A percentile compares a stretch with the other conserved stretches of the same genome.
Evolutionary conservation across 2,888 invertebrate genomes (phyloP).

Genomic region (Drosophila anomalata): DNA sequence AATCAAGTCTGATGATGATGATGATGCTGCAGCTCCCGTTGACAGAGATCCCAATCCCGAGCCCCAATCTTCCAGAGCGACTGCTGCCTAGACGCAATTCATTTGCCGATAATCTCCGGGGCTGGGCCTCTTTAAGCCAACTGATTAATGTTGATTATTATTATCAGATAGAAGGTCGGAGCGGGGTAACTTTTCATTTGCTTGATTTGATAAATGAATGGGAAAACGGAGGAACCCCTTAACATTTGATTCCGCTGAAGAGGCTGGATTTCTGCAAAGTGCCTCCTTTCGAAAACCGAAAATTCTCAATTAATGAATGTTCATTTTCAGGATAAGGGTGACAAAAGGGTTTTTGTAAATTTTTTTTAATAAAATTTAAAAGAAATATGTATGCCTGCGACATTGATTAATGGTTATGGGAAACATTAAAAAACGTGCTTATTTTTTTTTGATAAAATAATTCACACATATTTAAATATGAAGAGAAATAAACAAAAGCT

Average conservation of each 20-base stretch:
- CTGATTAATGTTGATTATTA: slow-evolving; percentile 77
- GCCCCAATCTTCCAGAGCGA: slow-evolving; percentile 8
- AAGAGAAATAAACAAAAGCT: neutral
- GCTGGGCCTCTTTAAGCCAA: slow-evolving; percentile 47
- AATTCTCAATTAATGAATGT: slow-evolving; percentile 46
- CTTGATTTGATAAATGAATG: slow-evolving; percentile 38
- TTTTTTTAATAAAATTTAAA: neutral
- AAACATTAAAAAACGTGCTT: neutral
- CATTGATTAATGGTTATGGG: slow-evolving; percentile 5
- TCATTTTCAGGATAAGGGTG: neutral
- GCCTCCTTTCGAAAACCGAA: slow-evolving; percentile 4
- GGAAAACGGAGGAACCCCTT: slow-evolving; percentile 14
- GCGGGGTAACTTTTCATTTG: slow-evolving; percentile 58
- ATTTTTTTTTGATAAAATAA: neutral
- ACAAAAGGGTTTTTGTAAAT: neutral
- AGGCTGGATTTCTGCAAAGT: neutral
- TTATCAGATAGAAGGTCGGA: slow-evolving; percentile 25
- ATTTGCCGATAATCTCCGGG: slow-evolving; percentile 68
- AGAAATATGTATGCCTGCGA: neutral
- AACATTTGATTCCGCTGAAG: neutral
- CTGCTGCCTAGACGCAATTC: slow-evolving; percentile 49
- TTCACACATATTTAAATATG: neutral
- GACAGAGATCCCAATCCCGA: slow-evolving; percentile 34
- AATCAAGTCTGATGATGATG: slow-evolving; percentile 35
- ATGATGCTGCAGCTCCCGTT: slow-evolving; percentile 36